Conservation (phyloP, 2,797 vertebrate genomes). For the Eulemur coronatus region DNA sequence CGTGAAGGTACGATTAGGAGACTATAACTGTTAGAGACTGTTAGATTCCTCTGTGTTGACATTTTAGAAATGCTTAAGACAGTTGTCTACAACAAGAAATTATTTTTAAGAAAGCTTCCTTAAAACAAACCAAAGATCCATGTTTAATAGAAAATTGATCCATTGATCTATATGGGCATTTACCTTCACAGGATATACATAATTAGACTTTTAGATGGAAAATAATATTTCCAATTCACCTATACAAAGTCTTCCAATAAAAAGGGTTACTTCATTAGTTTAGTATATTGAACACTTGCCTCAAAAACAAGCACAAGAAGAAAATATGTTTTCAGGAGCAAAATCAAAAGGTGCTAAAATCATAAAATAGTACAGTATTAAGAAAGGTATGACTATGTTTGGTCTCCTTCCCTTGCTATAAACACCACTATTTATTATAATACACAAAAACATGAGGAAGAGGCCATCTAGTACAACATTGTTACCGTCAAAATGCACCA, state of each 20-base stretch:
- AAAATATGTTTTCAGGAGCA: background rate
- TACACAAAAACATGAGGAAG: background rate
- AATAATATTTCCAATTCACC: background rate
- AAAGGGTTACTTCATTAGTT: background rate
- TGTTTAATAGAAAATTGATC: background rate
- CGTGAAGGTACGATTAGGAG: background rate
- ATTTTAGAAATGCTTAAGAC: background rate
- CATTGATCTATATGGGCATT: background rate
- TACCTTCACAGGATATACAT: background rate
- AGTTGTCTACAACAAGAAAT: background rate
- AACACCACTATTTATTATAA: background rate
- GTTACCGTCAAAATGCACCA: background rate
- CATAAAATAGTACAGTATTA: background rate
- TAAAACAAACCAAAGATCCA: background rate
- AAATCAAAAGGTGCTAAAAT: background rate
- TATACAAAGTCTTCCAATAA: background rate
- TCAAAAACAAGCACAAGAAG: background rate
- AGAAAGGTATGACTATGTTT: background rate
- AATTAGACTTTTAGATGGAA: background rate
- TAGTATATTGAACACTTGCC: background rate
- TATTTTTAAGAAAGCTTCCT: background rate
- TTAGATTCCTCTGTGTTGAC: background rate
- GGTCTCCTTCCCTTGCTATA: background rate
- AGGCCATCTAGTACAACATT: background rate
- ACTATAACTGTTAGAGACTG: too few species aligned